Evolutionary conservation across 2,888 invertebrate genomes (phyloP).

Genomic region (Epiblema foenella): DNA sequence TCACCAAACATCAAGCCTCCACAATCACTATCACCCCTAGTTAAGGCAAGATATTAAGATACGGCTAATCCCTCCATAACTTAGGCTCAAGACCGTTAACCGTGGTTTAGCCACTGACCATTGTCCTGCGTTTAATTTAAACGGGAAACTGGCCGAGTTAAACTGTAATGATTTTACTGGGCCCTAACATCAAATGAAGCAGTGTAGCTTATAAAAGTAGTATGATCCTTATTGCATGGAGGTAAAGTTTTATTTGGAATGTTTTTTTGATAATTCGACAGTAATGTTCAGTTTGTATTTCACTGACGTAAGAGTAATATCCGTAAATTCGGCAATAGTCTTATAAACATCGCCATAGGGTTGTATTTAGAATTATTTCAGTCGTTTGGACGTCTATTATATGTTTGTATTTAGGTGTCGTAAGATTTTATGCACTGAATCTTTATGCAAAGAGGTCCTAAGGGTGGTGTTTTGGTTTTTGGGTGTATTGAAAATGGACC

Average conservation of each 20-base stretch:
- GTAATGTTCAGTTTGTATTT: conserved; percentile 4
- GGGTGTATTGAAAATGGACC: conserved; percentile 78
- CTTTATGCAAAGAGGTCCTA: conserved; percentile 81
- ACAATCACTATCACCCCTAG: conserved; percentile 56
- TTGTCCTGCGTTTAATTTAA: conserved; percentile 84
- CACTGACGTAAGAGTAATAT: conserved; percentile 71
- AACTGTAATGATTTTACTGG: conserved; percentile 76
- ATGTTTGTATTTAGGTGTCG: conserved; percentile 61
- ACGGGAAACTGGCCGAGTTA: conserved; percentile 63
- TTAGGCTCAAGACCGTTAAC: conserved; percentile 79
- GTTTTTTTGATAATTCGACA: neutral
- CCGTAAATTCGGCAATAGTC: conserved; percentile 4
- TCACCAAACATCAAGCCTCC: conserved; percentile 51
- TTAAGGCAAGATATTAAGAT: conserved; percentile 82
- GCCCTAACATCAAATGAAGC: conserved; percentile 46
- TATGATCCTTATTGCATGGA: neutral
- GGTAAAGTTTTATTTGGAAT: neutral
- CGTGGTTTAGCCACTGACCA: conserved; percentile 76
- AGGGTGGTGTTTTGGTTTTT: conserved; percentile 80
- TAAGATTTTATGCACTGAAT: conserved; percentile 81
- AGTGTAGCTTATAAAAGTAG: neutral
- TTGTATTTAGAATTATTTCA: conserved; percentile 15
- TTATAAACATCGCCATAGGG: neutral
- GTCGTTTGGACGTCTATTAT: neutral
- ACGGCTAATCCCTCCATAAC: conserved; percentile 83